Evolutionary conservation across 2,113 vertebrate species (phyloP).

Genomic region (Leucopsar rothschildi): DNA sequence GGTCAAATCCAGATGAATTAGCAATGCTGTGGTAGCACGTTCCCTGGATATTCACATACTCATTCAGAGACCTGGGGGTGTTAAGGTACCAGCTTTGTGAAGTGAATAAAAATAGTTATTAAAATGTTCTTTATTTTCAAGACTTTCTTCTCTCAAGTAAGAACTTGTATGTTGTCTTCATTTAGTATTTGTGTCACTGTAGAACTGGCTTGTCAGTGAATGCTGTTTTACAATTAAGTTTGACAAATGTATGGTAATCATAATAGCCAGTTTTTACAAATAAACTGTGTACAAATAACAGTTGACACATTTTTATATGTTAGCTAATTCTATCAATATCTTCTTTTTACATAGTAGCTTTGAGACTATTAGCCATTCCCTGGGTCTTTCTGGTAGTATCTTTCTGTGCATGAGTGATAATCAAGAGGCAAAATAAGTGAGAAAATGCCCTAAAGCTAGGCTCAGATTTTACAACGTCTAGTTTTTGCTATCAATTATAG

Average conservation of each 20-base stretch:
- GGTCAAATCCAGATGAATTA: constrained; percentile 56
- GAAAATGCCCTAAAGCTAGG: background rate
- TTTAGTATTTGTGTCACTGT: background rate
- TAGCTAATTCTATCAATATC: background rate
- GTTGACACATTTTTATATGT: background rate
- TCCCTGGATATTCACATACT: constrained; percentile 12
- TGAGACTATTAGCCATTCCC: background rate
- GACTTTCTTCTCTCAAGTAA: background rate
- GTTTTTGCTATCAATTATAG: background rate
- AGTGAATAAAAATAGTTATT: constrained; percentile 25
- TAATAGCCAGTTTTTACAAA: background rate
- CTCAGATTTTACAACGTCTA: background rate
- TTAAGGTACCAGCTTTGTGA: background rate
- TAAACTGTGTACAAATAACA: background rate
- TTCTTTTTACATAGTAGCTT: background rate
- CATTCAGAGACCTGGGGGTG: background rate
- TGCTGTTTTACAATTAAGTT: background rate
- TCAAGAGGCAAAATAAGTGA: constrained; percentile 1
- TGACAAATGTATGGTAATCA: background rate
- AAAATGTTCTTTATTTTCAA: background rate
- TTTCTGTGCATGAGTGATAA: background rate
- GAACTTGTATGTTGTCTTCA: background rate
- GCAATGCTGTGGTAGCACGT: constrained; percentile 32
- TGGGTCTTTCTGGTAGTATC: background rate
- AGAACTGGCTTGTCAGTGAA: background rate